Conservation (phyloP, 2,888 invertebrate genomes). For the Ennomos fuscantarius region DNA sequence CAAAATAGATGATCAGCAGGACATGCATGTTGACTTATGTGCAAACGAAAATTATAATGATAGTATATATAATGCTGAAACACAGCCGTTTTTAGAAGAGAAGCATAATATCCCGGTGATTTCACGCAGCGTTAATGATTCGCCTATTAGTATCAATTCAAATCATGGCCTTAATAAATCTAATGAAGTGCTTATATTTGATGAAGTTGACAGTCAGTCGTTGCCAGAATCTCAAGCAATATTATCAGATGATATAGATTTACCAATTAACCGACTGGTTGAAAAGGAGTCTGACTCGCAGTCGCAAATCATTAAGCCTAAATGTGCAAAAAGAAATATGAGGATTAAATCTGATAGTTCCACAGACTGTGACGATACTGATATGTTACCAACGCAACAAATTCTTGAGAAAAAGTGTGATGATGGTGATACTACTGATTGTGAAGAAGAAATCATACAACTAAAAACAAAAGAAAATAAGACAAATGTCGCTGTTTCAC, state of each 20-base stretch:
- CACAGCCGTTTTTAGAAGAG: slow-evolving; percentile 43
- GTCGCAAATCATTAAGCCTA: slow-evolving; percentile 29
- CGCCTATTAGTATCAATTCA: slow-evolving; percentile 20
- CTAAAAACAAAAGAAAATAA: slow-evolving; percentile 32
- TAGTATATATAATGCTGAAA: slow-evolving; percentile 54
- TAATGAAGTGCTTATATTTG: slow-evolving; percentile 66
- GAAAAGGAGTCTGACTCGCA: slow-evolving; percentile 27
- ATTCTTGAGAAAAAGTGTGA: slow-evolving; percentile 35
- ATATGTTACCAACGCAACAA: slow-evolving; percentile 43
- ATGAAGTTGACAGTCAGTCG: slow-evolving; percentile 58
- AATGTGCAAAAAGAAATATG: slow-evolving; percentile 39
- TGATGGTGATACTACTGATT: slow-evolving; percentile 59
- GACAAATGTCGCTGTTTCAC: slow-evolving; percentile 23
- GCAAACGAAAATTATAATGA: slow-evolving; percentile 57
- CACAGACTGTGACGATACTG: slow-evolving; percentile 46
- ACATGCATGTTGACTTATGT: slow-evolving; percentile 59
- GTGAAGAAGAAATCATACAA: slow-evolving; percentile 54
- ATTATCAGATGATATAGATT: slow-evolving; percentile 49
- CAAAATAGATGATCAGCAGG: slow-evolving; percentile 58
- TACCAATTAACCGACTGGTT: slow-evolving; percentile 27
- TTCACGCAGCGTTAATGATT: slow-evolving; percentile 5
- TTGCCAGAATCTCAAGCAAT: slow-evolving; percentile 65
- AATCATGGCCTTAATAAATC: slow-evolving; percentile 49
- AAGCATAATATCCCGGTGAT: slow-evolving; percentile 9
- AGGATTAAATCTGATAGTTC: slow-evolving; percentile 41